Base-by-base conservation (phyloP, 2,797 vertebrate species). In the Fistularia tabacaria region DNA sequence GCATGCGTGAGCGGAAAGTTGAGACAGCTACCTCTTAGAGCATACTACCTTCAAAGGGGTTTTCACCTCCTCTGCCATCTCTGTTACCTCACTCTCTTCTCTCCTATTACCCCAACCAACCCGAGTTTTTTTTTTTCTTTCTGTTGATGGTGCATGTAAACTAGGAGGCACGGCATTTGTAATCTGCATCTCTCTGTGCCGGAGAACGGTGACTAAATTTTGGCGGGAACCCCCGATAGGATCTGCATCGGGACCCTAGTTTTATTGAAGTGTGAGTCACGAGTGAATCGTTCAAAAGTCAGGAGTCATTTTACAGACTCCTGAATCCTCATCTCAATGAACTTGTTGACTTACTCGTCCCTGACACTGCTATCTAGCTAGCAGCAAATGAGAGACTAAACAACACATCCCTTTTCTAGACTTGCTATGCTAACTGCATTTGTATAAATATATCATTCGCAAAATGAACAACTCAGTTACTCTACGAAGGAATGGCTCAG, bases 131-230 rank as follows among this genome's bases (percentile, higher is more conserved):
- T 11, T 59, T 7, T 51, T 47, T 36, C 64, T 48, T 57, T 48
- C 14, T 0, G 13, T 38, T 74, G 70, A 73, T 73, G 46, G 62
- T 0, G 67, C 6, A 59, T 75, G 80, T 84, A 76, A 71, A 59
- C 63, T 64, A 59, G 63, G 63, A 82, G 72, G 77, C 76, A 74
- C 56, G 50, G 60, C 71, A 73, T 80, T 81, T 84, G 84, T 86
- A 86, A 89, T 86, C 74, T 65, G 84, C 84, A 86, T 85, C 72
- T 72, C 77, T 70, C 59, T 38, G 46, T 69, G 71, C 71, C 68
- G 65, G 73, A 70, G 73, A 65, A 52, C 72, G 68, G 57, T 38
- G 61, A 76, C 57, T 64, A 65, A 82, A 84, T 74, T 66, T 37
- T 64, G n/a, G 75, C 65, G 54, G 71, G 80, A 59, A 38, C 77